Conservation (phyloP, 1,140 invertebrate genomes). For the Ectropis grisescens region DNA sequence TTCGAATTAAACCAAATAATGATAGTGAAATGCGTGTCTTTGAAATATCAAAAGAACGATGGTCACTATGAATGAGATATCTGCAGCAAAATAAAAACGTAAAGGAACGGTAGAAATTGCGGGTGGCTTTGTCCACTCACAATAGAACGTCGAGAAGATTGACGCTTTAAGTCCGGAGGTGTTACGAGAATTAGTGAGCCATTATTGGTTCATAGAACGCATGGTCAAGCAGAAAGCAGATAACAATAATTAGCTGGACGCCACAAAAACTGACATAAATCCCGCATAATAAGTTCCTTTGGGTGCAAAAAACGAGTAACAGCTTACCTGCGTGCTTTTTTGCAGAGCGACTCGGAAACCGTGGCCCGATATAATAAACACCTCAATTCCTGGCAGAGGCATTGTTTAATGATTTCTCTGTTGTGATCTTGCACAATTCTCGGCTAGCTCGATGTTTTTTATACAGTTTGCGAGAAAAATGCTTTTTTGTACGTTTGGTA, state of each 20-base stretch:
- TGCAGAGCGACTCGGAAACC: slow-evolving; percentile 42
- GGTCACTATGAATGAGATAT: slow-evolving; percentile 59
- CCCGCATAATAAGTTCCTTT: slow-evolving; percentile 61
- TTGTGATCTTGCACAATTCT: slow-evolving; percentile 68
- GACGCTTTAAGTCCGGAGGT: slow-evolving; percentile 57
- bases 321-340: slow-evolving; percentile 58
- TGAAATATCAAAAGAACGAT: too few relatives aligned
- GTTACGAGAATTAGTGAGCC: slow-evolving; percentile 64
- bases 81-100: slow-evolving; percentile 47
- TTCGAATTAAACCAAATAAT: too few relatives aligned
- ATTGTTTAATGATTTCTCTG: slow-evolving; percentile 67
- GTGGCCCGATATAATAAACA: slow-evolving; percentile 61
- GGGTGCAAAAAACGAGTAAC: slow-evolving; percentile 39
- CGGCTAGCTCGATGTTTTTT: slow-evolving; percentile 41
- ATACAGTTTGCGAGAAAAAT: slow-evolving; percentile 41
- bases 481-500: slow-evolving; percentile 60
- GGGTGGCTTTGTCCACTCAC: slow-evolving; percentile 54
- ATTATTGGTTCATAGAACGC: slow-evolving; percentile 59
- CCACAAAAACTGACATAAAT: slow-evolving; percentile 68
- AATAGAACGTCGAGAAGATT: slow-evolving; percentile 43
- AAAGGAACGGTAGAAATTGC: slow-evolving; percentile 50
- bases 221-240: slow-evolving; percentile 59
- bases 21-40: too few relatives aligned
- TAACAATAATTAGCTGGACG: slow-evolving; percentile 67
- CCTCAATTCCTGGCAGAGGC: slow-evolving; percentile 62